These are phyloP conservation scores for Eristalinus sepulchralis DNA, from an alignment of 2,888 invertebrate genomes.

Conservation along the genomic window DNA sequence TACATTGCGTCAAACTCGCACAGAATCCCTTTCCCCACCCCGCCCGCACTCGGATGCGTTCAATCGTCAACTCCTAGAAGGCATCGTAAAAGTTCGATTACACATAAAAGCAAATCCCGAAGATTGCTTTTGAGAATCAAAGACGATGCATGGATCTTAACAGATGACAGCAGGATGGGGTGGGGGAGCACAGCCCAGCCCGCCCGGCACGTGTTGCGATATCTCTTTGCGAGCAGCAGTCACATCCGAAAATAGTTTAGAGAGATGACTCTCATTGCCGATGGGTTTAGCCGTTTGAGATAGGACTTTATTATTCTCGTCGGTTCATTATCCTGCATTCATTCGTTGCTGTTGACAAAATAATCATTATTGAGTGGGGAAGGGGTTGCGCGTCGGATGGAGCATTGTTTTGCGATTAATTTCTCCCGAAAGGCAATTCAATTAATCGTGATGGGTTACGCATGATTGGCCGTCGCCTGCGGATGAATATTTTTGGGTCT, in stretches of 20 bases:
- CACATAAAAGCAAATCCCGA: background rate
- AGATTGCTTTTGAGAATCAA: constrained; percentile 26
- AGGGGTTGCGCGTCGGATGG: background rate
- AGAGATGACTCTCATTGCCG: background rate
- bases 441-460: background rate
- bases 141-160: constrained; percentile 6
- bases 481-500: background rate
- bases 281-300: background rate
- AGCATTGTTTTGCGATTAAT: constrained; percentile 11
- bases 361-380: background rate
- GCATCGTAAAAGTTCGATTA: constrained; percentile 1
- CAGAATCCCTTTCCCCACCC: background rate
- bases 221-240: background rate
- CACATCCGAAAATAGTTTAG: background rate
- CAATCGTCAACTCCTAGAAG: background rate
- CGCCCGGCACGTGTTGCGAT: background rate
- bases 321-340: background rate
- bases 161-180: background rate
- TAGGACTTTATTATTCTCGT: background rate
- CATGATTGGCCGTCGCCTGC: background rate
- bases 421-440: background rate
- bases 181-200: background rate
- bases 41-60: background rate
- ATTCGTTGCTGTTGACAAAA: background rate
- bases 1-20: background rate